Conservation (phyloP, 2,888 invertebrate genomes). For the Charanyca ferruginea region DNA sequence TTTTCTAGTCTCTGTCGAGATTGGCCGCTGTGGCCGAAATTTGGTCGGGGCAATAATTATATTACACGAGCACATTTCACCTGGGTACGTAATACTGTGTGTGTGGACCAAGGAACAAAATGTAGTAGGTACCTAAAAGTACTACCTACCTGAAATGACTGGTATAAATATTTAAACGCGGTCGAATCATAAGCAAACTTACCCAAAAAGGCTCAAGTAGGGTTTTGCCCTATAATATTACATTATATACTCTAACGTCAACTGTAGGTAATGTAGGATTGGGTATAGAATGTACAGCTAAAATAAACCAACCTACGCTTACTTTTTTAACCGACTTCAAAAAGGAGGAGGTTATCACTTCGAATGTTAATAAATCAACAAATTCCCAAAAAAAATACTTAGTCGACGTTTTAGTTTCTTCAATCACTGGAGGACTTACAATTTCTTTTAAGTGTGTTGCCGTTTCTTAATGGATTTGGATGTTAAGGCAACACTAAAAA, state of each 20-base stretch:
- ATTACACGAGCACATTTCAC: not conserved
- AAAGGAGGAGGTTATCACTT: no score
- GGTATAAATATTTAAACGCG: not conserved
- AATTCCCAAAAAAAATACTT: no score
- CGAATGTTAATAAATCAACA: no score
- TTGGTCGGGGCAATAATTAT: not conserved
- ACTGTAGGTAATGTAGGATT: not conserved
- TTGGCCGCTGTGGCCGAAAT: not conserved
- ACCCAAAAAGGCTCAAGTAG: not conserved
- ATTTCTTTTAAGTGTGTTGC: no score
- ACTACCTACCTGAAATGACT: not conserved
- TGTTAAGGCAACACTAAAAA: no score
- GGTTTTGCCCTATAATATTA: not conserved
- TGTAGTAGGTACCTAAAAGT: not conserved
- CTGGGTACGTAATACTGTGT: not conserved
- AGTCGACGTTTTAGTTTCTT: no score
- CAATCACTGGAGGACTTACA: no score
- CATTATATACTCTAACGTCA: not conserved
- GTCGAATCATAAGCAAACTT: not conserved
- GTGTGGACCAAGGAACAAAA: not conserved
- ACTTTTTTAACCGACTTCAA: no score
- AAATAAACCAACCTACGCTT: not conserved
- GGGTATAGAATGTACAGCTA: not conserved
- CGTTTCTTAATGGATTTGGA: no score
- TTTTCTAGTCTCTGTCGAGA: not conserved